phyloP scores from a whole-genome alignment of 1,140 invertebrate species.

The Amphibalanus amphitrite region DNA sequence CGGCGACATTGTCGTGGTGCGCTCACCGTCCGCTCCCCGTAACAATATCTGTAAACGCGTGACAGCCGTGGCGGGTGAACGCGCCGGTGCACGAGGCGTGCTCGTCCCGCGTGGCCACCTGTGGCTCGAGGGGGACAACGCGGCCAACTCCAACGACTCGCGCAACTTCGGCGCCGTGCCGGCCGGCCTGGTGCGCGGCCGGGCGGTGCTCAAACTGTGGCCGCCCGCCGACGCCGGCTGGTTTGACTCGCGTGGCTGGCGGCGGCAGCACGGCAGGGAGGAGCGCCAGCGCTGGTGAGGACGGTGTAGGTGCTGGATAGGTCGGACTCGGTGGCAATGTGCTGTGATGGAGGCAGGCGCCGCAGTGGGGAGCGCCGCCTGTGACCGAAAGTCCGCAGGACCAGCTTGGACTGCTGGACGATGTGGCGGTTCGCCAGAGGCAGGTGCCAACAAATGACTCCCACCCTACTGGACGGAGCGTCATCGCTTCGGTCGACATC shows the following conservation, averaged over 20 bases:
- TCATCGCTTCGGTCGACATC: too few relatives aligned
- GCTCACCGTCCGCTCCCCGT: conserved; percentile 55
- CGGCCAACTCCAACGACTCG: conserved; percentile 54
- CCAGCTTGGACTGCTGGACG: too few relatives aligned
- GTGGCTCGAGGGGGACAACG: conserved; percentile 75
- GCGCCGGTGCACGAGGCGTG: background rate
- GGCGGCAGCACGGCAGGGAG: background rate
- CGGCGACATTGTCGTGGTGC: conserved; percentile 67
- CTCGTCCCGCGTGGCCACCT: conserved; percentile 62
- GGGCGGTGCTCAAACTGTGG: conserved; percentile 32
- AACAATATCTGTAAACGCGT: conserved; percentile 74
- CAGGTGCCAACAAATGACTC: too few relatives aligned
- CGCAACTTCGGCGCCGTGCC: conserved; percentile 73
- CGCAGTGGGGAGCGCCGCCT: too few relatives aligned
- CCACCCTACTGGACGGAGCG: too few relatives aligned
- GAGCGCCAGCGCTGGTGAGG: background rate
- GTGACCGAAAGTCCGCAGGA: too few relatives aligned
- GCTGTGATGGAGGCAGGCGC: too few relatives aligned
- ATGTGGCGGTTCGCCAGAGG: too few relatives aligned
- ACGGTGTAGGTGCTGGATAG: too few relatives aligned
- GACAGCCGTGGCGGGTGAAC: conserved; percentile 43
- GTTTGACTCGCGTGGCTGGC: background rate
- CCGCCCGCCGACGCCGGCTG: conserved; percentile 30
- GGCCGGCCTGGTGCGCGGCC: conserved; percentile 52
- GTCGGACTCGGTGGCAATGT: too few relatives aligned